Percentiles rank a stretch among this genome's conserved stretches.
Conservation (phyloP, 2,113 vertebrate species). For the Peromyscus leucopus region DNA sequence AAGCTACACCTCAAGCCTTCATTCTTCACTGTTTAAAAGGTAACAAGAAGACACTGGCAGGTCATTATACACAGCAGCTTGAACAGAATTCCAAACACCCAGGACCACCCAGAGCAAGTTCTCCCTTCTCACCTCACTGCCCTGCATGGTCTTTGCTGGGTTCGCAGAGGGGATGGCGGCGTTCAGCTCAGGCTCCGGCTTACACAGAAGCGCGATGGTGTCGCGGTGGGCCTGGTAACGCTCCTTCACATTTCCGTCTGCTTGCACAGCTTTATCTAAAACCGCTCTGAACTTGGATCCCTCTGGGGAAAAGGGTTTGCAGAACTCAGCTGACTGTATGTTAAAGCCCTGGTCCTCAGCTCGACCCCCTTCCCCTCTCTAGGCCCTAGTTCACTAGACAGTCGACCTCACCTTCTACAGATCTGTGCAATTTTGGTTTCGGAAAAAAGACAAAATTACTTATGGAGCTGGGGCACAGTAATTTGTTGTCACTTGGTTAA, state of each 20-base stretch:
- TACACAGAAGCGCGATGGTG: conserved; percentile 95
- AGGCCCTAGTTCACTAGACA: neutral
- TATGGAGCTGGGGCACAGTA: neutral
- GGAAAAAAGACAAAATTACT: conserved; percentile 18
- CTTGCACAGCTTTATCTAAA: conserved; percentile 94
- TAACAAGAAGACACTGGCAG: neutral
- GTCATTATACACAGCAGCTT: neutral
- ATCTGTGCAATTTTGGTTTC: neutral
- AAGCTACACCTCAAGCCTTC: neutral
- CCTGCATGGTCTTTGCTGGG: conserved; percentile 97
- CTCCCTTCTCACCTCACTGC: conserved; percentile 92
- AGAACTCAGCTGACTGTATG: neutral
- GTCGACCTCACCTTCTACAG: neutral
- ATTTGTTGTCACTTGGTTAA: neutral
- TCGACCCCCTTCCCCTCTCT: neutral
- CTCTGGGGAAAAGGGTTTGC: conserved; percentile 86
- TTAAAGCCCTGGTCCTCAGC: neutral
- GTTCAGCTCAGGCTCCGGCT: conserved; percentile 93
- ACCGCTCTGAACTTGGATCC: conserved; percentile 91
- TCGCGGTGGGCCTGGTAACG: conserved; percentile 95
- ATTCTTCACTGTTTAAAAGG: neutral
- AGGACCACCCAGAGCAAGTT: neutral
- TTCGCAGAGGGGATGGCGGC: conserved; percentile 98
- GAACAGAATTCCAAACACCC: neutral
- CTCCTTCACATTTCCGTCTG: conserved; percentile 96